Percentiles rank a stretch among this genome's conserved stretches.
Evolutionary conservation across 2,888 invertebrate genomes (phyloP).

Genomic region (Branchipolynoe longqiensis): DNA sequence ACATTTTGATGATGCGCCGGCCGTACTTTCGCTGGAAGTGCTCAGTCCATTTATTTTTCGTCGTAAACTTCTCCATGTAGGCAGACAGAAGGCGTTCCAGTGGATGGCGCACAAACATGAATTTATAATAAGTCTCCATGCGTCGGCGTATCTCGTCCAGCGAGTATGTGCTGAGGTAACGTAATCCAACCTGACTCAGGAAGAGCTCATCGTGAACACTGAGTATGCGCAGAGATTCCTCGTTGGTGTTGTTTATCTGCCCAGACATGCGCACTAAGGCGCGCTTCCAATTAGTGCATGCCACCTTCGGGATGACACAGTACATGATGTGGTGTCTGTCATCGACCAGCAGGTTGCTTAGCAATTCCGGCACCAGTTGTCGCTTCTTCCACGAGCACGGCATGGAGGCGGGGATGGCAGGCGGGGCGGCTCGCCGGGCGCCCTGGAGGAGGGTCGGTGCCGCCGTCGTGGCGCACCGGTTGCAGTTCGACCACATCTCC

Average conservation of each 20-base stretch:
- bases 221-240: constrained; percentile 29
- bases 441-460: neutral
- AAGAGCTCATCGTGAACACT: constrained; percentile 53
- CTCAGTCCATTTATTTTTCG: constrained; percentile 77
- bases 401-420: neutral
- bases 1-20: constrained; percentile 88
- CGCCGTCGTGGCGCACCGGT: constrained; percentile 40
- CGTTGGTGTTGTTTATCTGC: constrained; percentile 12
- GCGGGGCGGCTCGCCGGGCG: neutral
- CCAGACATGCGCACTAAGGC: constrained; percentile 37
- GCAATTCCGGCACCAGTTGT: constrained; percentile 42
- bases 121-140: constrained; percentile 90
- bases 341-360: constrained; percentile 92
- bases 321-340: constrained; percentile 92
- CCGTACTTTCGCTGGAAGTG: constrained; percentile 82
- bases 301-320: constrained; percentile 95
- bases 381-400: constrained; percentile 25
- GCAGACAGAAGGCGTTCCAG: constrained; percentile 94
- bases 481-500: constrained; percentile 52
- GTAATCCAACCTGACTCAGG: constrained; percentile 55
- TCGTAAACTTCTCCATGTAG: constrained; percentile 91
- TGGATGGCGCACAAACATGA: constrained; percentile 93
- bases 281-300: constrained; percentile 96
- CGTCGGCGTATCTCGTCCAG: constrained; percentile 86
- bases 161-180: constrained; percentile 82